Evolutionary conservation across 1,140 invertebrate genomes (phyloP), one percentile per base, ranked within the genome.

Genomic region (Thaumatotibia leucotreta): DNA sequence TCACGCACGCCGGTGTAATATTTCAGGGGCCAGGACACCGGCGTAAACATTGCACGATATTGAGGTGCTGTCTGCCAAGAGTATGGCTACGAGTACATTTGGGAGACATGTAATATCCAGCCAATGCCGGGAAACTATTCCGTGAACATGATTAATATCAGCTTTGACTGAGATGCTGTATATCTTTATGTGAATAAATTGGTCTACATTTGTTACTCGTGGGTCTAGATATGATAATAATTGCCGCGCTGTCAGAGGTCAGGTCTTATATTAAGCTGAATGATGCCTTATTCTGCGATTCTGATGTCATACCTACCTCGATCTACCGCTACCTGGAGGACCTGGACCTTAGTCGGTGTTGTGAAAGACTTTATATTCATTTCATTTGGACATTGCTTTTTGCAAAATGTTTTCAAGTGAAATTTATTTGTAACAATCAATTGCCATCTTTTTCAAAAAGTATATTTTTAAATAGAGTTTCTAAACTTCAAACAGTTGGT

Each of bases 21-120:
- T 58, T 58, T 58, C 52, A 58, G 52, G 52, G 23, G 14, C 11
- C n/a, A 23, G 61, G 61, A 50, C 62, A 52, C 35, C 32, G 66
- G 71, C 67, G 71, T 75, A 79, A 77, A 79, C 74, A 75, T 76
- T 64, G 63, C 69, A 67, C 49, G 65, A 70, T 69, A 77, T 78
- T 67, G 75, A 70, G 70, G 64, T 64, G 67, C 29, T 52, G 50
- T 29, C 23, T 58, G 24, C 52, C 52, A 58, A 58, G 10, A 58
- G 17, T 58, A 27, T 39, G 2, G 33, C 23, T 58, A 24, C 0
- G 24, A 10, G 29, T 27, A 29, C 24, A 58, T 58, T 58, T 58
- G 27, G 52, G 24, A 58, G n/a, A 58, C 27, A 27, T 14, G 14
- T 45, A 45, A 20, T 45, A 45, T 45, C 6, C 20, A 45, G 8